phyloP scores from a whole-genome alignment of 2,888 invertebrate species.

The Aspidapion aeneum region DNA sequence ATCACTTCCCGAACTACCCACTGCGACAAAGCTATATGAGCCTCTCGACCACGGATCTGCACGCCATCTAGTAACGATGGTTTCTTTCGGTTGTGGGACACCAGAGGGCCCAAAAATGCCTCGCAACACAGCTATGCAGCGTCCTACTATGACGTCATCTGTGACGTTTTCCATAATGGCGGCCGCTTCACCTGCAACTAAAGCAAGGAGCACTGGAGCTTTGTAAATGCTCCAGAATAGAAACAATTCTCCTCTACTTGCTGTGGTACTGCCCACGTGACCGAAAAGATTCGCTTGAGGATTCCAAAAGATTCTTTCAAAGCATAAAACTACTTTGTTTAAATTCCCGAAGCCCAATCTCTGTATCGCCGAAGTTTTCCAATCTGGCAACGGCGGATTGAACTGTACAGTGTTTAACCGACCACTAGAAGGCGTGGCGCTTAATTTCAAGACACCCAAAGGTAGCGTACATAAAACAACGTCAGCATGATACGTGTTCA shows the following conservation, averaged over 20 bases:
- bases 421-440: conserved; percentile 67
- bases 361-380: conserved; percentile 93
- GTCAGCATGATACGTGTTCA: conserved; percentile 70
- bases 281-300: conserved; percentile 91
- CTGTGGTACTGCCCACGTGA: conserved; percentile 94
- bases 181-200: conserved; percentile 95
- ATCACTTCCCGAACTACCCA: conserved; percentile 94
- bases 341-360: conserved; percentile 95
- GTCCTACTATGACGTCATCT: conserved; percentile 95
- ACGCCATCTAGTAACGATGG: conserved; percentile 98
- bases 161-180: conserved; percentile 97
- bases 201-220: conserved; percentile 88
- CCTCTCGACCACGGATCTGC: conserved; percentile 97
- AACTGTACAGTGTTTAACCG: conserved; percentile 84
- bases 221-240: conserved; percentile 96
- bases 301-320: conserved; percentile 98
- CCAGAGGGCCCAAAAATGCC: conserved; percentile 91
- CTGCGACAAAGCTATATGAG: conserved; percentile 96
- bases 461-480: conserved; percentile 96
- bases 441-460: conserved; percentile 86
- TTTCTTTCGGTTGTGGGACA: conserved; percentile 87
- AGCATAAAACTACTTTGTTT: conserved; percentile 95
- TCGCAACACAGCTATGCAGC: conserved; percentile 90
- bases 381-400: conserved; percentile 91
- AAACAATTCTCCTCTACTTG: conserved; percentile 93